Percentiles rank a stretch among this genome's conserved stretches.
These are phyloP conservation scores for Aricia agestis DNA, from an alignment of 1,140 invertebrate genomes.

Conservation along the genomic window DNA sequence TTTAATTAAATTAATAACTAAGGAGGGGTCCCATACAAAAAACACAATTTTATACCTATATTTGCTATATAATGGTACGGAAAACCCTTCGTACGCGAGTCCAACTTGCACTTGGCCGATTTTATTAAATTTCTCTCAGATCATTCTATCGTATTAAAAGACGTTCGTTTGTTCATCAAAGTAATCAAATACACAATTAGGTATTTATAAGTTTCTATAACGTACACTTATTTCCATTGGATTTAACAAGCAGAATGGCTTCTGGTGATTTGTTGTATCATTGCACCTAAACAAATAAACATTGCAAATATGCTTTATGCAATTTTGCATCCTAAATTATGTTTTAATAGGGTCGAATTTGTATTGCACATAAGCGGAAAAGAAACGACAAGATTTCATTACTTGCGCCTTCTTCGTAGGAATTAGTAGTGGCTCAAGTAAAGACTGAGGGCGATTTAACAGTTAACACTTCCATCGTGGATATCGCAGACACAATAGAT, in stretches of 20 bases:
- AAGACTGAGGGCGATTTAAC: background rate
- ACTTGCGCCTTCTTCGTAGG: slow-evolving; percentile 24
- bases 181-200: slow-evolving; percentile 12
- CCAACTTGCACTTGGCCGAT: no score
- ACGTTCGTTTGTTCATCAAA: background rate
- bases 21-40: no score
- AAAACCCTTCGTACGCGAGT: no score
- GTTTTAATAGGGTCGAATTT: slow-evolving; percentile 18
- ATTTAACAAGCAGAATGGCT: slow-evolving; percentile 42
- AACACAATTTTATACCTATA: no score
- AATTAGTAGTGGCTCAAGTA: slow-evolving; percentile 14
- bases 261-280: slow-evolving; percentile 41
- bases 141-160: no score
- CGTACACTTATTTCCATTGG: slow-evolving; percentile 39
- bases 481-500: no score
- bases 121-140: no score
- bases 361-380: slow-evolving; percentile 17
- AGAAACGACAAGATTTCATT: slow-evolving; percentile 44
- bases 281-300: slow-evolving; percentile 66
- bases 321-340: slow-evolving; percentile 28
- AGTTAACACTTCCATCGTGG: no score
- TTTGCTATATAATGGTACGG: no score
- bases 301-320: slow-evolving; percentile 17
- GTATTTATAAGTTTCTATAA: slow-evolving; percentile 44
- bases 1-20: no score